Evolutionary conservation across 1,140 invertebrate genomes (phyloP).

Genomic region (Euura saliciscinereae): DNA sequence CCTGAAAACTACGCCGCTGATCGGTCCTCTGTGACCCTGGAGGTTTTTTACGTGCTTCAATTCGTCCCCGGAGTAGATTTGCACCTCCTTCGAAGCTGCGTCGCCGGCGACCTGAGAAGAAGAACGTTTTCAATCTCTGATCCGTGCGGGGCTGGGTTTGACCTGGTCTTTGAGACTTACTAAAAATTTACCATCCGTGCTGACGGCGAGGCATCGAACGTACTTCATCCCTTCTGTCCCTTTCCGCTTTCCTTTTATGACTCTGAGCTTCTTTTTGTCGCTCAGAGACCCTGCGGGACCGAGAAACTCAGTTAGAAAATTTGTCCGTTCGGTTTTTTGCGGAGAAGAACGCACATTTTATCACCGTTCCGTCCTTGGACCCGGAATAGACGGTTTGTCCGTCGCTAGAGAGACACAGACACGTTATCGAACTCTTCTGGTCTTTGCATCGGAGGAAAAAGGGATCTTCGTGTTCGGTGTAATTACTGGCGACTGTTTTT

Average conservation of each 20-base stretch:
- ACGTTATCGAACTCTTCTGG: conserved; percentile 82
- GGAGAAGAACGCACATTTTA: conserved; percentile 84
- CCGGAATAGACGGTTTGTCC: conserved; percentile 79
- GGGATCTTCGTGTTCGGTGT: conserved; percentile 61
- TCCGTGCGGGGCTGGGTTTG: not conserved
- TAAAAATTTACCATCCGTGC: conserved; percentile 85
- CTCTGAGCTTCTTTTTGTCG: conserved; percentile 63
- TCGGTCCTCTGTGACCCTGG: conserved; percentile 74
- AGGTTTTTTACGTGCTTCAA: conserved; percentile 83
- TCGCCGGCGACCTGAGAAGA: conserved; percentile 68
- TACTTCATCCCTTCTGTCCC: conserved; percentile 58
- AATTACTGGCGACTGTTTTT: conserved; percentile 74
- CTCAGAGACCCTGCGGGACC: conserved; percentile 63
- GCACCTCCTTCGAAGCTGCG: conserved; percentile 71
- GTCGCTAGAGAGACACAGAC: conserved; percentile 79
- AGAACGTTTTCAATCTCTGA: not conserved
- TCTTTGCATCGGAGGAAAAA: conserved; percentile 70
- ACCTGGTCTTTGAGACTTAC: conserved; percentile 51
- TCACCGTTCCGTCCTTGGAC: conserved; percentile 85
- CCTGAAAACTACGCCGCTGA: conserved; percentile 86
- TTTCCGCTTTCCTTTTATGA: conserved; percentile 59
- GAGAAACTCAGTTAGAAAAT: conserved; percentile 6
- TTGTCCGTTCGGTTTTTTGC: not conserved
- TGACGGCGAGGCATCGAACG: conserved; percentile 76
- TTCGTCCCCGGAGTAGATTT: conserved; percentile 82